Conservation (phyloP, 2,113 vertebrate species). For the Proteles cristata region DNA sequence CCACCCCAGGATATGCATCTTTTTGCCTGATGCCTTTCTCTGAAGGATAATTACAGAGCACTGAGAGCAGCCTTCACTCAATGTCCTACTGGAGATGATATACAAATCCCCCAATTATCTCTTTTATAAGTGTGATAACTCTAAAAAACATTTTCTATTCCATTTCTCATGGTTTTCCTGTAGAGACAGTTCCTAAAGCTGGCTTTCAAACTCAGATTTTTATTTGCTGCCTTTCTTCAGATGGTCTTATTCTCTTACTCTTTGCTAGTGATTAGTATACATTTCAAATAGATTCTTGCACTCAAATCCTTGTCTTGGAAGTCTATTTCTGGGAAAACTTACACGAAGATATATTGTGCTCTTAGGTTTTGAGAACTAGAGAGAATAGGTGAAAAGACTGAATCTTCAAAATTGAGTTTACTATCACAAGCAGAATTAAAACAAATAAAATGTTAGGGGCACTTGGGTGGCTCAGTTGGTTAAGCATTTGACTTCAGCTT, state of each 20-base stretch:
- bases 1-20: not conserved
- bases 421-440: conserved; percentile 7
- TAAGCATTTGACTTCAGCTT: too few species aligned
- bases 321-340: not conserved
- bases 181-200: not conserved
- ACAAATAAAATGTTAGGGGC: not conserved
- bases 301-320: not conserved
- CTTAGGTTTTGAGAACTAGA: not conserved
- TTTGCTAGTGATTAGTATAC: not conserved
- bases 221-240: not conserved
- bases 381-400: not conserved
- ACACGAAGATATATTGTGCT: not conserved
- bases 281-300: not conserved
- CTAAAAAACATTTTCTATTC: too few species aligned
- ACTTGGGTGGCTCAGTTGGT: too few species aligned
- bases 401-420: not conserved
- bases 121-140: not conserved
- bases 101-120: not conserved
- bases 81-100: not conserved
- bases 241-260: not conserved
- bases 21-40: not conserved
- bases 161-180: not conserved
- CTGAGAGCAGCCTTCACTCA: not conserved
- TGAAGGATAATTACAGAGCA: not conserved
- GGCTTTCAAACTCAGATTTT: not conserved